phyloP scores from a whole-genome alignment of 1,140 invertebrate genomes.

The Brachionus asplanchnoidis region DNA sequence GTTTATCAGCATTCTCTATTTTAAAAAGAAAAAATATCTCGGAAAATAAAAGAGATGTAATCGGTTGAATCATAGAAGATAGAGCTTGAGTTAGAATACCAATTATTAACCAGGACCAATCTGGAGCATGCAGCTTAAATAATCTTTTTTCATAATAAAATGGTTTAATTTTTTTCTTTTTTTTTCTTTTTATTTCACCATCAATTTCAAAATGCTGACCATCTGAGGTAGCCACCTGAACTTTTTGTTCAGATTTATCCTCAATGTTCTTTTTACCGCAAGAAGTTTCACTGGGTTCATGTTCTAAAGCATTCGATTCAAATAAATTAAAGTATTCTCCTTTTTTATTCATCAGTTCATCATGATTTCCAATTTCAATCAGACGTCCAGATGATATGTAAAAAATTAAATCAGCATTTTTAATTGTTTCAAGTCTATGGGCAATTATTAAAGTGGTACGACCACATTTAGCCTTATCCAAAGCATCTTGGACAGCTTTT shows the following conservation, averaged over 20 bases:
- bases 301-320: slow-evolving; percentile 43
- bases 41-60: background rate
- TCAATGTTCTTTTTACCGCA: background rate
- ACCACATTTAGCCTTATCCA: slow-evolving; percentile 51
- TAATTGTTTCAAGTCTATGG: slow-evolving; percentile 61
- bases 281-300: background rate
- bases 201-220: background rate
- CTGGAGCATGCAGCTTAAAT: background rate
- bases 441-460: slow-evolving; percentile 60
- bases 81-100: background rate
- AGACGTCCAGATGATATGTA: slow-evolving; percentile 51
- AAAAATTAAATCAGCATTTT: slow-evolving; percentile 58
- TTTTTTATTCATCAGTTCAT: slow-evolving; percentile 50
- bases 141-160: slow-evolving; percentile 8
- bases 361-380: slow-evolving; percentile 59
- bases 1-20: background rate
- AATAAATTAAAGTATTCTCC: background rate
- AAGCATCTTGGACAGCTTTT: slow-evolving; percentile 45
- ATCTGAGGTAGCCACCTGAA: background rate
- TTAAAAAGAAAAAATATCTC: slow-evolving; percentile 14
- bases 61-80: background rate
- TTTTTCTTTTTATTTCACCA: background rate
- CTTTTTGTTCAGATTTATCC: background rate
- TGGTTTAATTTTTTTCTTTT: background rate
- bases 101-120: background rate